A percentile compares a stretch with the other conserved stretches of the same genome.
Evolutionary conservation across 2,888 invertebrate species (phyloP).

Genomic region (Sesamia inferens): DNA sequence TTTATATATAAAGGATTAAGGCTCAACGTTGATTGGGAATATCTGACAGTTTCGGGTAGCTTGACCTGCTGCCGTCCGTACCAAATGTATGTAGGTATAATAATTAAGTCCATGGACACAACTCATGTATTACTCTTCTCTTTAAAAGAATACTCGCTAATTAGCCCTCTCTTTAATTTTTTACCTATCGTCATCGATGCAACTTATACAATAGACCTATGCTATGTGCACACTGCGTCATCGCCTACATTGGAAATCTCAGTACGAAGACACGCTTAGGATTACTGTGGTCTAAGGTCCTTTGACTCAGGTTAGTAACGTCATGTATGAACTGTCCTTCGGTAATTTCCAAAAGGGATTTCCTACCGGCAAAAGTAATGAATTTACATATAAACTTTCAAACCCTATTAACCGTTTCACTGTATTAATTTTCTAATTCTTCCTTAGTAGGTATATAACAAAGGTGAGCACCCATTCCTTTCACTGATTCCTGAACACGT

Average conservation of each 20-base stretch:
- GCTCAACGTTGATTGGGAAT: no score
- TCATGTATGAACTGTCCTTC: background rate
- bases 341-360: background rate
- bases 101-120: background rate
- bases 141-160: background rate
- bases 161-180: no score
- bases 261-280: background rate
- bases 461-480: background rate
- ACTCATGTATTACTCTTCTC: background rate
- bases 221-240: background rate
- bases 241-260: background rate
- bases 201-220: background rate
- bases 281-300: background rate
- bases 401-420: background rate
- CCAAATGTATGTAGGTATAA: no score
- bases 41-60: no score
- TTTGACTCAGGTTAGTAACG: background rate
- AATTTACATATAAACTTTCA: background rate
- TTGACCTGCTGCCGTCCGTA: no score
- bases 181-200: background rate
- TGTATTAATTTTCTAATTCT: background rate
- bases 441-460: background rate
- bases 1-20: no score
- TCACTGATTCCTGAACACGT: background rate
- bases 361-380: background rate